Conservation (phyloP, 2,113 vertebrate species). For the Rhegmatorhina hoffmannsi region DNA sequence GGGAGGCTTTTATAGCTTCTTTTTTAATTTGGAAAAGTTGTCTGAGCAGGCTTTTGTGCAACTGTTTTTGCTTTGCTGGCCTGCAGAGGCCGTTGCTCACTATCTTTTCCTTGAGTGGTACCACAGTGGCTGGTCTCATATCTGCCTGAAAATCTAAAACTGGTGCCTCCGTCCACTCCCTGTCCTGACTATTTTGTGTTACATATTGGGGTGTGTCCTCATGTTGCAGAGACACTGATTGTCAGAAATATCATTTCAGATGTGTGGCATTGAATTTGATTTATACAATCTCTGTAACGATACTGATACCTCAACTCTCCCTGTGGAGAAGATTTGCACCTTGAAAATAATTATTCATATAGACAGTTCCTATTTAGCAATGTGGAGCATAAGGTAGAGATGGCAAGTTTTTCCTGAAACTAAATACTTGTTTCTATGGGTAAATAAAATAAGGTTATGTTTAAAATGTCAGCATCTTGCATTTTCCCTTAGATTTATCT, state of each 20-base stretch:
- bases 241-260: neutral
- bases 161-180: neutral
- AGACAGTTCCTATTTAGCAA: neutral
- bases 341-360: neutral
- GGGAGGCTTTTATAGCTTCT: neutral
- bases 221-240: neutral
- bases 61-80: neutral
- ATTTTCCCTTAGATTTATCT: neutral
- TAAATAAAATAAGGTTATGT: neutral
- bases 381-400: neutral
- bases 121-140: neutral
- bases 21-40: neutral
- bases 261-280: neutral
- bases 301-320: neutral
- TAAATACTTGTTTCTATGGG: neutral
- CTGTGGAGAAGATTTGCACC: neutral
- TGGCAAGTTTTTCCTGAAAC: neutral
- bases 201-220: neutral
- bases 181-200: neutral
- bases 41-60: neutral
- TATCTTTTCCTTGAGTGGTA: neutral
- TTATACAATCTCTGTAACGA: neutral
- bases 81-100: conserved; percentile 72
- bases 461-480: neutral
- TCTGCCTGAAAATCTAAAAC: neutral